Evolutionary conservation across 2,797 vertebrate species (phyloP), one percentile per base, ranked within the genome.

Genomic region (Microctenopoma lineatum): DNA sequence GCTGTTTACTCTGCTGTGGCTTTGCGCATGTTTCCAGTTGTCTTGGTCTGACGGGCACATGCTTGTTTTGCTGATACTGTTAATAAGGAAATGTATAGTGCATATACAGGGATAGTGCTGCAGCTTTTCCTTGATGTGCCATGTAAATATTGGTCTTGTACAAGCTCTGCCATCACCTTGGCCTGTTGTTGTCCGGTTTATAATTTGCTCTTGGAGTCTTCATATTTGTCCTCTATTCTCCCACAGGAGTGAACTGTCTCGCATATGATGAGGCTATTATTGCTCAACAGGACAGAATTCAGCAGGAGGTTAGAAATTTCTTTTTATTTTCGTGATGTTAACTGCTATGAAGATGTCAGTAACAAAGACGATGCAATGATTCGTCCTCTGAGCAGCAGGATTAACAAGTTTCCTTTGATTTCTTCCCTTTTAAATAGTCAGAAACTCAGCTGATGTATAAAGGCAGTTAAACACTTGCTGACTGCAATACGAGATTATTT

Each of bases 181-280:
- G 1, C 25, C 4, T 2, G 0, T 59, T 2, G 4, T 2, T 59
- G 12, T 36, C 15, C 12, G 5, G n/a, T 51, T 26, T 25, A 21
- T 9, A 34, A 0, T 64, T 16, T 55, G 1, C 2, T 53, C 47
- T 32, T 61, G 15, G 55, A 21, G 38, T 26, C n/a, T 18, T 16
- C 45, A 51, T 21, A 46, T 53, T 1, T 44, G 3, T 50, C 18
- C 8, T 27, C 14, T 13, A 14, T 26, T 81, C 0, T 82, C 76
- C 68, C 50, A 7, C 84, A 96, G 96, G 96, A 80, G 95, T 95
- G 63, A 98, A 97, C 90, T 98, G 96, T 85, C 92, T 97, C 53
- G 96, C 96, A 1, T 95, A 97, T 4, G 96, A 98, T 39, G 97
- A 98, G 92, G 97, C 96, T 77, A 98, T 98, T 63, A 97, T 98